Evolutionary conservation across 2,888 invertebrate species (phyloP).

Genomic region (Tipula vernalis): DNA sequence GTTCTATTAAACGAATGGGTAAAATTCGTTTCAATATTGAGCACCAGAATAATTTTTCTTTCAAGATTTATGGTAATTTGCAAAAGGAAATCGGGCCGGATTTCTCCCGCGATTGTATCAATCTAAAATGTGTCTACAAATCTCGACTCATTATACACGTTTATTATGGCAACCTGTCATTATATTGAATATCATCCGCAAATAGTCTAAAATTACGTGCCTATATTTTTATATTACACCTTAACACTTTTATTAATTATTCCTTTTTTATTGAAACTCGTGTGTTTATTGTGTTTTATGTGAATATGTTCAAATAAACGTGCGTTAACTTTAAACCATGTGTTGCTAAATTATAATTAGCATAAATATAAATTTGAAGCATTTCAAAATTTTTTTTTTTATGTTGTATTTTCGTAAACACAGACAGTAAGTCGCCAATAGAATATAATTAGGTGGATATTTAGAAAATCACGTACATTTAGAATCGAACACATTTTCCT

Average conservation of each 20-base stretch:
- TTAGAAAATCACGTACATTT: background rate
- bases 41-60: too few relatives aligned
- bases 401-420: background rate
- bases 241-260: background rate
- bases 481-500: background rate
- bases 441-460: background rate
- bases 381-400: background rate
- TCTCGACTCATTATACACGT: background rate
- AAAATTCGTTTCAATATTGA: too few relatives aligned
- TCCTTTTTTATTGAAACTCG: background rate
- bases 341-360: background rate
- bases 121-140: too few relatives aligned
- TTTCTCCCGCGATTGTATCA: too few relatives aligned
- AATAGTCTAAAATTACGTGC: background rate
- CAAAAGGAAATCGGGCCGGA: too few relatives aligned
- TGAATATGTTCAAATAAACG: background rate
- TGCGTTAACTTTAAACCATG: background rate
- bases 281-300: background rate
- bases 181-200: background rate
- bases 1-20: too few relatives aligned
- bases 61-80: too few relatives aligned
- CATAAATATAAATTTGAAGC: background rate
- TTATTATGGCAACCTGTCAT: background rate
- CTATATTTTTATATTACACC: background rate
- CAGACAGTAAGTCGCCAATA: background rate